phyloP scores from a whole-genome alignment of 2,797 vertebrate species.

The Dermochelys coriacea region DNA sequence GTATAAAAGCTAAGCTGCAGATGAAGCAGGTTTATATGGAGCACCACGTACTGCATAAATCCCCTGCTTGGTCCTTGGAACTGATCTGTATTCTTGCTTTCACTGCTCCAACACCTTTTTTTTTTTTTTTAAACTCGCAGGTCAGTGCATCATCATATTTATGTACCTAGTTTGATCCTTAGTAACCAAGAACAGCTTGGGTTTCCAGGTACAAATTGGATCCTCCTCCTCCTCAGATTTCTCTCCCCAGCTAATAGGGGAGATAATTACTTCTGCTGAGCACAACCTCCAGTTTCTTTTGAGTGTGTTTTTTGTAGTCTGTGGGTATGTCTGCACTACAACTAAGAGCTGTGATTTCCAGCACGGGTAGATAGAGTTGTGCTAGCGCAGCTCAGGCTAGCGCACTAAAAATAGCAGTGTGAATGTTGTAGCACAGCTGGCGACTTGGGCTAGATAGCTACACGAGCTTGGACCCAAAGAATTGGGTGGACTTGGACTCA shows the following conservation, averaged over 20 bases:
- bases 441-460: neutral
- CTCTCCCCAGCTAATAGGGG: neutral
- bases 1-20: constrained; percentile 43
- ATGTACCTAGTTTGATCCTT: neutral
- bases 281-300: neutral
- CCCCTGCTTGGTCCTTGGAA: constrained; percentile 31
- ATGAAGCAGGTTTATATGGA: constrained; percentile 27
- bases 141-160: neutral
- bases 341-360: neutral
- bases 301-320: neutral
- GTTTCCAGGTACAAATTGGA: neutral
- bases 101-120: constrained; percentile 27
- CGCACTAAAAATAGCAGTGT: neutral
- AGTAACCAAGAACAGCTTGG: neutral
- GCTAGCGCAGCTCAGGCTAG: neutral
- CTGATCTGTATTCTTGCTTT: constrained; percentile 21
- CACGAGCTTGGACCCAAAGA: neutral
- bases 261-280: neutral
- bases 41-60: constrained; percentile 62
- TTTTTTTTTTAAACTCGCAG: neutral
- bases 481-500: neutral
- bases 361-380: neutral
- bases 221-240: neutral
- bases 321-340: neutral
- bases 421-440: neutral